phyloP scores from a whole-genome alignment of 2,113 vertebrate genomes.

The Lethenteron camtschaticum region DNA sequence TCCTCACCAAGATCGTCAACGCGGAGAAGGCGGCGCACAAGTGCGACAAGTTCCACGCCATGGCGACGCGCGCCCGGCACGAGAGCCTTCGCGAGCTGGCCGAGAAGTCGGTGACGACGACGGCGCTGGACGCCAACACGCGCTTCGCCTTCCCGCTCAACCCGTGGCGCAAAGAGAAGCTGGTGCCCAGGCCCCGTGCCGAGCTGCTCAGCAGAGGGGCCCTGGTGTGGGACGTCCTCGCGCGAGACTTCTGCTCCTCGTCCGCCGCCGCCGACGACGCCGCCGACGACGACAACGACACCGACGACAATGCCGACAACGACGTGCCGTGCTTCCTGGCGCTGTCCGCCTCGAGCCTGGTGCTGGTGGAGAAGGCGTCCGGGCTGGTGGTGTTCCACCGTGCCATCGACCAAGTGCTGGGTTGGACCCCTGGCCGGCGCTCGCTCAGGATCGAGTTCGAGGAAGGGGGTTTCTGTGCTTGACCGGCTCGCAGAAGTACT shows the following conservation, averaged over 20 bases:
- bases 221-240: slow-evolving; percentile 40
- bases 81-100: slow-evolving; percentile 71
- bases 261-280: too few species aligned
- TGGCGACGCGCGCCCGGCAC: slow-evolving; percentile 67
- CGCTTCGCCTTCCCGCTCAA: slow-evolving; percentile 61
- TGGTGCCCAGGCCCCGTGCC: slow-evolving; percentile 28
- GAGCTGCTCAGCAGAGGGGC: slow-evolving; percentile 45
- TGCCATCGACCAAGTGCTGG: slow-evolving; percentile 63
- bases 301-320: fast-evolving
- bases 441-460: slow-evolving; percentile 57
- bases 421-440: slow-evolving; percentile 48
- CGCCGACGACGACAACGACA: slow-evolving; percentile 13
- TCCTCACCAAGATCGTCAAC: slow-evolving; percentile 72
- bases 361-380: slow-evolving; percentile 37
- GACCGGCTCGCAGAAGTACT: slow-evolving; percentile 22
- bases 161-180: slow-evolving; percentile 60
- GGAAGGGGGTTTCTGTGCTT: slow-evolving; percentile 54
- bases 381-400: slow-evolving; percentile 83
- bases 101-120: slow-evolving; percentile 52
- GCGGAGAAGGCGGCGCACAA: slow-evolving; percentile 70
- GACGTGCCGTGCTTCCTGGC: slow-evolving; percentile 43
- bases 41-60: slow-evolving; percentile 68
- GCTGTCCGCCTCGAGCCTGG: slow-evolving; percentile 44
- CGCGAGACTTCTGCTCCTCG: slow-evolving; percentile 32
- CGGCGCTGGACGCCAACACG: slow-evolving; percentile 39